Percentiles rank a stretch among this genome's conserved stretches.
Conservation (phyloP, 2,797 vertebrate species). For the Protosalanx chinensis region DNA sequence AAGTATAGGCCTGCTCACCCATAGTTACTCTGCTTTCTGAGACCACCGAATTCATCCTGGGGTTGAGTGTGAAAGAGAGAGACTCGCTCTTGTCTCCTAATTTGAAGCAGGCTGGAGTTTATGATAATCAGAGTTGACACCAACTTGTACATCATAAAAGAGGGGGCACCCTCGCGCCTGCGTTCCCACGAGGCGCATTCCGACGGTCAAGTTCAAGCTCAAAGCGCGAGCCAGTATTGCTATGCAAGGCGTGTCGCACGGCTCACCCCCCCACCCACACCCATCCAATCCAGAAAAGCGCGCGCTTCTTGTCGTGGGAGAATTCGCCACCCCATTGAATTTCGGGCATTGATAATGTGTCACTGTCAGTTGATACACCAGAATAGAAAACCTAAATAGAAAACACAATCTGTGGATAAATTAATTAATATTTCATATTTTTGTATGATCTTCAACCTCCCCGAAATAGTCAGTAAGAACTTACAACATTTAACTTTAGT, state of each 20-base stretch:
- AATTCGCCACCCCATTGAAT: conserved; percentile 58
- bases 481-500: too few relatives aligned
- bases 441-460: neutral
- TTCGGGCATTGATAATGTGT: conserved; percentile 24
- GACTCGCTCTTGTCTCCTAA: conserved; percentile 61
- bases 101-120: conserved; percentile 69
- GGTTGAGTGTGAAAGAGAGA: conserved; percentile 39
- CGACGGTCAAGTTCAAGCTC: conserved; percentile 81
- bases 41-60: conserved; percentile 47
- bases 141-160: conserved; percentile 66
- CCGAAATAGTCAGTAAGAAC: conserved; percentile 3
- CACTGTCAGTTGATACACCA: neutral
- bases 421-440: neutral
- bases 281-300: conserved; percentile 43
- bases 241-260: conserved; percentile 68
- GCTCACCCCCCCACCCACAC: conserved; percentile 39
- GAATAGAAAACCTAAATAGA: neutral
- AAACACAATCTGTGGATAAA: neutral
- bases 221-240: conserved; percentile 65
- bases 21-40: neutral
- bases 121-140: conserved; percentile 76
- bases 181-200: conserved; percentile 76
- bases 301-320: conserved; percentile 60
- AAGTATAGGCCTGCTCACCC: neutral
- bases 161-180: conserved; percentile 58